phyloP scores from a whole-genome alignment of 2,888 invertebrate genomes.

The Dascillus cervinus region DNA sequence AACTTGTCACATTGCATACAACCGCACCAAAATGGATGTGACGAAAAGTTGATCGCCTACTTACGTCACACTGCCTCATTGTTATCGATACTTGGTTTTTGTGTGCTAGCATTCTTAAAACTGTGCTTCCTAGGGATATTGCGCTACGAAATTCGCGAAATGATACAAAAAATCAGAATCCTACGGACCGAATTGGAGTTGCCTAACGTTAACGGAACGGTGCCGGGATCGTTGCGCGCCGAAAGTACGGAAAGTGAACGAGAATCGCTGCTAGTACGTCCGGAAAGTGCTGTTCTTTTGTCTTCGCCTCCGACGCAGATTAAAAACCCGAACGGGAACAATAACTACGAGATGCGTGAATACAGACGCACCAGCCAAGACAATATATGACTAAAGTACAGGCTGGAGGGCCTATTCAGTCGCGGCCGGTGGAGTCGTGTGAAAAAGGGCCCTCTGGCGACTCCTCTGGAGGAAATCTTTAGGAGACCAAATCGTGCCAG shows the following conservation, averaged over 20 bases:
- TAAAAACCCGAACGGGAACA: conserved; percentile 62
- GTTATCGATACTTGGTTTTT: conserved; percentile 66
- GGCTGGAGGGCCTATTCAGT: conserved; percentile 64
- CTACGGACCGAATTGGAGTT: conserved; percentile 58
- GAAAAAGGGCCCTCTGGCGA: conserved; percentile 44
- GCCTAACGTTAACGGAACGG: conserved; percentile 52
- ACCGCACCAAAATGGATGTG: conserved; percentile 51
- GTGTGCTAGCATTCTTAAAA: conserved; percentile 83
- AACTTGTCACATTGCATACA: conserved; percentile 20
- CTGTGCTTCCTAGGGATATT: conserved; percentile 82
- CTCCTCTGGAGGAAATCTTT: conserved; percentile 43
- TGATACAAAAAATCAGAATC: conserved; percentile 85
- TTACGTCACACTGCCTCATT: conserved; percentile 72
- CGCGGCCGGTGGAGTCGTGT: conserved; percentile 43
- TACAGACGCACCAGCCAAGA: conserved; percentile 46
- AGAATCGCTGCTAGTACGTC: conserved; percentile 50
- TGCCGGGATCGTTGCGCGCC: conserved; percentile 43
- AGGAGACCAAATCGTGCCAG: conserved; percentile 36
- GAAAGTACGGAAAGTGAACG: conserved; percentile 49
- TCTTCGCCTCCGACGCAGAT: conserved; percentile 36
- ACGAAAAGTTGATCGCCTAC: conserved; percentile 65
- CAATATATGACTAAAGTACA: conserved; percentile 69
- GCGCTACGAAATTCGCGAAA: conserved; percentile 80
- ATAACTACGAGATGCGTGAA: conserved; percentile 74
- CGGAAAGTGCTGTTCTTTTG: conserved; percentile 43